Evolutionary conservation across 1,140 invertebrate genomes (phyloP), one percentile per base, ranked within the genome.

Genomic region (Drosophila elegans): DNA sequence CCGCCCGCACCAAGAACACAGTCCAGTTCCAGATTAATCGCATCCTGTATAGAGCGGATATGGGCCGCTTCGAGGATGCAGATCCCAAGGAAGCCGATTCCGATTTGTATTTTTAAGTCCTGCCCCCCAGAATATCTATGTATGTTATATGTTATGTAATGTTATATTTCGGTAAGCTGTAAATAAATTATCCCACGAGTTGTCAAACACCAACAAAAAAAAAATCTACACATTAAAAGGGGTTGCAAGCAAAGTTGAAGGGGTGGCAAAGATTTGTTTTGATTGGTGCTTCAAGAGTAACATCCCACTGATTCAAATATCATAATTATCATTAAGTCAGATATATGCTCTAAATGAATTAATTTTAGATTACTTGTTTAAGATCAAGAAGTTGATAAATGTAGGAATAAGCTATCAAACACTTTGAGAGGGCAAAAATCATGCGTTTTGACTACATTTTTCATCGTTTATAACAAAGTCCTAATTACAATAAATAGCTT

Each of bases 21-120:
- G 59, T 82, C 1, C 79, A 82, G 60, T 82, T 77, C 7, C 73
- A 81, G 7, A 77, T 82, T 0, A 82, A 82, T 64, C 54, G 78
- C 4, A 81, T 82, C 7, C 46, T 82, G 5, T 82, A 77, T 11
- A 77, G 64, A 46, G 79, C 78, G 45, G 79, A 82, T 32, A 81
- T 82, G 79, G 79, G 79, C 2, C 48, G 44, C 29, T 81, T 67
- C 4, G 74, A 81, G 6, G 49, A 74, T 12, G 21, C 34, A 21
- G 67, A 77, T n/a, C 13, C 49, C 12, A 34, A 25, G 9, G 1
- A 9, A 0, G 25, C 6, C 10, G 46, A 51, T 1, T 38, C 27
- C 11, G 29, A 42, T 5, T 29, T 49, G 3, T 53, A 34, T 12
- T 25, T 1, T 36, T 21, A 12, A 52, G 7, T 16, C 13, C 5